Base-by-base conservation (phyloP, 2,888 invertebrate species). In the Cryptosula pallasiana region DNA sequence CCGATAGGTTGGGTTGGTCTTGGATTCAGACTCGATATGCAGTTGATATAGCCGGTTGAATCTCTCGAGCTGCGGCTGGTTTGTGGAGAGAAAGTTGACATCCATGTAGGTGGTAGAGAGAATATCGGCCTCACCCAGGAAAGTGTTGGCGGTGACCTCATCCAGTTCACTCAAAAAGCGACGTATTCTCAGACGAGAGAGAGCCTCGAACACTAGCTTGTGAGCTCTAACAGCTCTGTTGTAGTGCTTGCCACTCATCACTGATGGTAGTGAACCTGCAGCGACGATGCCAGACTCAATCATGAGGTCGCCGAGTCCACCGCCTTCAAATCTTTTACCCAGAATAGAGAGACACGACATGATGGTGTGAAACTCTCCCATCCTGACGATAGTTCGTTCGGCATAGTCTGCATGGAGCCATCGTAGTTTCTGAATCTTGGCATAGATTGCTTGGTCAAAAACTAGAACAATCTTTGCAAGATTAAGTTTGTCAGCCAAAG, bases 401-500 rank as follows among this genome's bases (percentile, higher is more conserved):
- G 3, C 13, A 20, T 29, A 27, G n/a, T 27, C 20, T 16, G 32
- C 55, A 69, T 72, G 27, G 29, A 25, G 71, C 71, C 72, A 73
- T 36, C 71, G 29, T 20, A 73, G 72, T 32, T 70, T 23, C 32
- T 71, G 72, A n/a, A 72, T 72, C 32, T 72, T 73, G 35, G 70
- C 34, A 36, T 73, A 73, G n/a, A 73, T 73, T 16, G 55, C 55
- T n/a, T 69, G 73, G 55, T 73, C 73, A 69, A 73, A 73, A 1
- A 73, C 72, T n/a, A 73, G n/a, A 5, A 55, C 36, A 3, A 72
- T 35, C 13, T 34, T 16, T n/a, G 45, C 36, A 1, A 71, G 35
- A 29, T 73, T 16, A 25, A 73, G 58, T 27, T 63, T 20, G 29
- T 73, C 72, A 25, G 73, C 73, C 55, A 73, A 55, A 9, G 55